Evolutionary conservation across 2,888 invertebrate genomes (phyloP), one percentile per base, ranked within the genome.

Genomic region (Dicyrtomina minuta): DNA sequence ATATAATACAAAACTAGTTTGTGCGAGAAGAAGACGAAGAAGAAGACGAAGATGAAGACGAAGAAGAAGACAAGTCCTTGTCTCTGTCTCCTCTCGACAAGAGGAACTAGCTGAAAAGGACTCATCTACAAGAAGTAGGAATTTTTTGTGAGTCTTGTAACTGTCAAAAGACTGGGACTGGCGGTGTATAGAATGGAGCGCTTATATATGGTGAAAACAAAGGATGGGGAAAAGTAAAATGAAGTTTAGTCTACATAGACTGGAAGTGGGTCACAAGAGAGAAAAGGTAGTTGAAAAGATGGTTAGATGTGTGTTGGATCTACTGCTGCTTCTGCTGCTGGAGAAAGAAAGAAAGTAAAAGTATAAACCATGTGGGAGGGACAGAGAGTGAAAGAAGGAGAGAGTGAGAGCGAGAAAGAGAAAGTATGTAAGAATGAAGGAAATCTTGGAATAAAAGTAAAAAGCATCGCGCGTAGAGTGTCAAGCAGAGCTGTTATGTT

Each of bases 291-390:
- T 20, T 41, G 60, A 43, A 44, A 43, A 60, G 60, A 60, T 20
- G 20, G 39, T 33, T 17, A 17, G 22, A 58, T n/a, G n/a, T n/a
- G n/a, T n/a, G 39, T n/a, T 22, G 27, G 24, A 33, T 56, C 26
- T 12, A 20, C 10, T n/a, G n/a, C n/a, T n/a, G n/a, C n/a, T n/a
- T n/a, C n/a, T n/a, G 55, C 13, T 15, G 55, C 17, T 15, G 22
- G 20, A 8, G 55, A 55, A 20, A 15, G 13, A 15, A 15, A 55
- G 55, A 55, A 26, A 56, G 56, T 15, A 39, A 44, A 60, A 41
- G 43, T 60, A 43, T 60, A 60, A 60, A 60, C 60, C 60, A 43
- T 60, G 33, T 60, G 60, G 44, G 43, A 60, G 39, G 60, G 43
- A 59, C 59, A 15, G 26, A 33, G 13, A 17, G 6, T 60, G 20